These are phyloP conservation scores for Acheta domesticus DNA, from an alignment of 2,888 invertebrate genomes.

Conservation along the genomic window DNA sequence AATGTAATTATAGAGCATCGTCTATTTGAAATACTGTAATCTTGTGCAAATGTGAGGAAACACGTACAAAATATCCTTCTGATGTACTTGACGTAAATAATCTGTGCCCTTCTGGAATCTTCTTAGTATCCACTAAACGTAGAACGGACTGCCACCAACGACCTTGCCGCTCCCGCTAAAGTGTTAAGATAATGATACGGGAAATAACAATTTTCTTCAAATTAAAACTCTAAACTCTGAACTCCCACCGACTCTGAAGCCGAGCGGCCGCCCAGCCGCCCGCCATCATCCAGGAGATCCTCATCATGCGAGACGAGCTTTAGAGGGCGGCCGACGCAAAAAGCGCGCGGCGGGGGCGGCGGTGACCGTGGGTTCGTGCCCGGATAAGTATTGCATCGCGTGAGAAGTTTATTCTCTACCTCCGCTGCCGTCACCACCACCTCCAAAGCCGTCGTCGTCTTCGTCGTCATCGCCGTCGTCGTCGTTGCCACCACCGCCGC, in stretches of 20 bases:
- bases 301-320: not conserved
- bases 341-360: not conserved
- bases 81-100: too few species aligned
- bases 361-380: not conserved
- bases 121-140: not conserved
- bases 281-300: not conserved
- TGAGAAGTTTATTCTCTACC: not conserved
- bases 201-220: slow-evolving; percentile 5
- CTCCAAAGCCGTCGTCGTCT: too few species aligned
- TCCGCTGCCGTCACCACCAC: not conserved
- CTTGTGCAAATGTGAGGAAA: too few species aligned
- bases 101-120: too few species aligned
- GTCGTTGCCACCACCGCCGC: too few species aligned
- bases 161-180: not conserved
- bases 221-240: slow-evolving; percentile 10
- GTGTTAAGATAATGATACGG: slow-evolving; percentile 18
- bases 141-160: not conserved
- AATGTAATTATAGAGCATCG: too few species aligned
- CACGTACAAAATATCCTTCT: too few species aligned
- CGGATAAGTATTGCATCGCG: not conserved
- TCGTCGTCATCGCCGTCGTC: too few species aligned
- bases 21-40: too few species aligned
- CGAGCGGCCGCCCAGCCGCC: not conserved
- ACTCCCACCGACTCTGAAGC: not conserved
- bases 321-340: not conserved